Evolutionary conservation across 2,888 invertebrate genomes (phyloP), one percentile per base, ranked within the genome.

Genomic region (Meandrusa payeni): DNA sequence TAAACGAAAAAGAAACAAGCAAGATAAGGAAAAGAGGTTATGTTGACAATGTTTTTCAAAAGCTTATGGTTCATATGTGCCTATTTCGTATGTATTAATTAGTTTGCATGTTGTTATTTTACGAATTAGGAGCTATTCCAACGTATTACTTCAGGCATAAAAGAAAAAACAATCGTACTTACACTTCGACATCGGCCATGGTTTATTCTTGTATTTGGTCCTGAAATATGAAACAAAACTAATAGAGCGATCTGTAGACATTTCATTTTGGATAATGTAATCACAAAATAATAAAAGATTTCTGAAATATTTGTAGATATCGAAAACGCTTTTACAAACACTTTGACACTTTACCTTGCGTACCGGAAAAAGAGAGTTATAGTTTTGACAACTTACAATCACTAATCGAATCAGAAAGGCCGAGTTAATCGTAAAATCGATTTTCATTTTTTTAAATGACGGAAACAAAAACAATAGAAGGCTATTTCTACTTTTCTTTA

Each of bases 151-250:
- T n/a, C n/a, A n/a, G n/a, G n/a, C n/a, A n/a, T n/a, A 15, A 15
- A 15, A 3, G 29, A 17, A 20, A 57, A 63, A 60, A 57, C 51
- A 59, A 65, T 63, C 55, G 57, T 74, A 93, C 94, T 94, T 90
- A 94, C 94, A 91, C 93, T 89, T 94, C 94, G 71, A 92, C 92
- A 86, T 94, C 94, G 69, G 94, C 93, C 94, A 94, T 94, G 87
- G 82, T 91, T 78, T 80, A 57, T 64, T 55, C 60, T 58, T 57
- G 59, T 65, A 69, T 64, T 64, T 60, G 57, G 68, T 73, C 74
- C 88, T 88, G 88, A 88, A 88, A 88, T 87, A 85, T 52, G 63
- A 58, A 76, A 71, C 61, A 57, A 57, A 71, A 69, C 56, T 47
- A 51, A 59, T 73, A 70, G 65, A 73, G 58, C 57, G 47, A 60